Percentiles rank a stretch among this genome's conserved stretches.
Evolutionary conservation across 2,113 vertebrate species (phyloP).

Genomic region (Vimba vimba): DNA sequence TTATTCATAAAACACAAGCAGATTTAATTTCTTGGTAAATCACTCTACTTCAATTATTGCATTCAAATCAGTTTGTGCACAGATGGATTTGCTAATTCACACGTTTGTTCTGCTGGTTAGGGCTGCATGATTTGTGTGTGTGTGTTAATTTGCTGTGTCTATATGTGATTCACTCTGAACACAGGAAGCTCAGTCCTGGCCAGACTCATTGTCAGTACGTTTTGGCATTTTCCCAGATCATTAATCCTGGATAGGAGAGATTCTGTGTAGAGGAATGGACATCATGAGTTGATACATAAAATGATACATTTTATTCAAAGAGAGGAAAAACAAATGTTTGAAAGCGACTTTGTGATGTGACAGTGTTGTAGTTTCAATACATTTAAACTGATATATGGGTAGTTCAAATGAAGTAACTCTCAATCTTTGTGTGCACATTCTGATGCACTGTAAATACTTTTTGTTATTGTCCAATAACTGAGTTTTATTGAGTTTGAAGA

Average conservation of each 20-base stretch:
- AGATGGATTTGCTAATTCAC: neutral
- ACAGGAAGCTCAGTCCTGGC: conserved; percentile 5
- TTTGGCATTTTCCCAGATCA: conserved; percentile 43
- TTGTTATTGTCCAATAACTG: neutral
- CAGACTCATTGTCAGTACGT: neutral
- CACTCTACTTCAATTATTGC: neutral
- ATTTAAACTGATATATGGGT: neutral
- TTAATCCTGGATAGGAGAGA: conserved; percentile 60
- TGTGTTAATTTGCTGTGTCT: neutral
- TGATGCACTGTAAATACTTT: neutral
- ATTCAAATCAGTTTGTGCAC: neutral
- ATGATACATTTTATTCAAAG: neutral
- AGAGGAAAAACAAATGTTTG: neutral
- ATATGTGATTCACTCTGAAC: conserved; percentile 38
- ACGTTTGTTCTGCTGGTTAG: neutral
- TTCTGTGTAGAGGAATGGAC: conserved; percentile 57
- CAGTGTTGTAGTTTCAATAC: conserved; percentile 32
- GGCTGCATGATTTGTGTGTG: neutral
- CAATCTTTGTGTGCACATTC: neutral
- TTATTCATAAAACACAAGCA: neutral
- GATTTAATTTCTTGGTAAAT: neutral
- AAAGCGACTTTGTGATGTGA: neutral
- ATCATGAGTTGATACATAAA: too few species aligned
- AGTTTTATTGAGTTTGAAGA: conserved; percentile 26
- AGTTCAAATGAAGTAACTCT: too few species aligned